A percentile compares a stretch with the other conserved stretches of the same genome.
phyloP scores from a whole-genome alignment of 1,140 invertebrate species.

The Centruroides vittatus region DNA sequence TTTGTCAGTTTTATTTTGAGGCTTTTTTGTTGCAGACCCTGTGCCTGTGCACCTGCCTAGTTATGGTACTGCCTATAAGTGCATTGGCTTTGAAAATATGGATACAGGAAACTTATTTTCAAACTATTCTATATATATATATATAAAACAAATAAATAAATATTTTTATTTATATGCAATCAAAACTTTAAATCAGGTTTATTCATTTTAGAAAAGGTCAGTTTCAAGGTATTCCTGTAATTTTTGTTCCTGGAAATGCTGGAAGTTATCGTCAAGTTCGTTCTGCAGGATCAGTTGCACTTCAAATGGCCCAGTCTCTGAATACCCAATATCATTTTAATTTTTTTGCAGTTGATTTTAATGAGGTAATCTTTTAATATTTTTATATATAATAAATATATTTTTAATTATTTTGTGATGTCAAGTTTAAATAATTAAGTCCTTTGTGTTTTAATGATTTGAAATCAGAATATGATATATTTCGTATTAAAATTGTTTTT shows the following conservation, averaged over 20 bases:
- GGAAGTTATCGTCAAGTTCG: constrained; percentile 82
- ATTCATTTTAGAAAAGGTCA: constrained; percentile 32
- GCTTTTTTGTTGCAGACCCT: too few species aligned
- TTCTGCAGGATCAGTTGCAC: constrained; percentile 72
- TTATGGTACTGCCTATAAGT: too few species aligned
- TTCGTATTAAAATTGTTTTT: too few species aligned
- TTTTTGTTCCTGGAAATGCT: constrained; percentile 84
- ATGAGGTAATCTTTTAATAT: constrained; percentile 37
- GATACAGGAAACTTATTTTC: constrained; percentile 22
- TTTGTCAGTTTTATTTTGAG: too few species aligned
- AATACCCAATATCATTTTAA: constrained; percentile 57
- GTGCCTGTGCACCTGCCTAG: too few species aligned
- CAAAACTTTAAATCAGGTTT: background rate
- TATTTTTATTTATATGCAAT: constrained; percentile 3
- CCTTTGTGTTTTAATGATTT: too few species aligned
- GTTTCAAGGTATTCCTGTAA: constrained; percentile 71
- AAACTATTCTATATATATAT: too few species aligned
- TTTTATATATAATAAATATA: constrained; percentile 4
- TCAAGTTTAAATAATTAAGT: too few species aligned
- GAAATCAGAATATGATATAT: too few species aligned
- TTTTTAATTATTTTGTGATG: background rate
- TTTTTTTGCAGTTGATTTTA: constrained; percentile 68
- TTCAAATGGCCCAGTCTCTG: constrained; percentile 51
- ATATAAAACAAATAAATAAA: too few species aligned
- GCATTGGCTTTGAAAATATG: constrained; percentile 37